These are phyloP conservation scores for Strix aluco DNA, from an alignment of 2,113 vertebrate genomes.

Conservation along the genomic window DNA sequence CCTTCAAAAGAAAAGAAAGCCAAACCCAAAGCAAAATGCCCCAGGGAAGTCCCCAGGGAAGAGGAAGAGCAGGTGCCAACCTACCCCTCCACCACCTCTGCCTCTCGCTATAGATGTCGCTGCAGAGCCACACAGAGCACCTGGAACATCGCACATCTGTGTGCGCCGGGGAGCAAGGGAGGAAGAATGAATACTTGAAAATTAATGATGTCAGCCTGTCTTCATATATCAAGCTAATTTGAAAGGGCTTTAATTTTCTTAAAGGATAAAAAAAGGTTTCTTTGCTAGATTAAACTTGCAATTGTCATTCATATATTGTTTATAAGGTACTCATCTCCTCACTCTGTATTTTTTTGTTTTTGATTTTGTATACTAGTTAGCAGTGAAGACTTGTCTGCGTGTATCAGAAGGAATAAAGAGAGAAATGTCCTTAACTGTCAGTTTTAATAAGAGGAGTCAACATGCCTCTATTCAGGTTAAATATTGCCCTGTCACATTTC, in stretches of 20 bases:
- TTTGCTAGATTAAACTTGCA: constrained; percentile 96
- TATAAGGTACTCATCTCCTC: constrained; percentile 89
- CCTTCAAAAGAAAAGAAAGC: background rate
- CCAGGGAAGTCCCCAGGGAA: background rate
- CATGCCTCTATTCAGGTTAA: constrained; percentile 96
- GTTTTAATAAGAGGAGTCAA: constrained; percentile 96
- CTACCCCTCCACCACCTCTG: background rate
- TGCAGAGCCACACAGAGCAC: constrained; percentile 58
- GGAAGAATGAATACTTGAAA: constrained; percentile 68
- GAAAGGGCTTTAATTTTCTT: constrained; percentile 88
- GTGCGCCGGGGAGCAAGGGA: background rate
- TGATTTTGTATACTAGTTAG: constrained; percentile 96
- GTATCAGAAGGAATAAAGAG: constrained; percentile 95
- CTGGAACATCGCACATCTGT: background rate
- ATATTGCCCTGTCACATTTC: constrained; percentile 95
- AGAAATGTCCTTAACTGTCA: constrained; percentile 95
- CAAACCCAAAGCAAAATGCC: background rate
- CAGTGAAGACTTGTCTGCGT: constrained; percentile 89
- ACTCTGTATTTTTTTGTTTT: constrained; percentile 90
- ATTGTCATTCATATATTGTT: constrained; percentile 99
- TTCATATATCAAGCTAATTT: constrained; percentile 84
- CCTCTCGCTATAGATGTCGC: constrained; percentile 68
- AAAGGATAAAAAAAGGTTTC: constrained; percentile 89
- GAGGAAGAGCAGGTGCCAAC: background rate
- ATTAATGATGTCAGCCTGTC: constrained; percentile 85